phyloP scores from a whole-genome alignment of 2,113 vertebrate genomes.

The Oncorhynchus clarkii region DNA sequence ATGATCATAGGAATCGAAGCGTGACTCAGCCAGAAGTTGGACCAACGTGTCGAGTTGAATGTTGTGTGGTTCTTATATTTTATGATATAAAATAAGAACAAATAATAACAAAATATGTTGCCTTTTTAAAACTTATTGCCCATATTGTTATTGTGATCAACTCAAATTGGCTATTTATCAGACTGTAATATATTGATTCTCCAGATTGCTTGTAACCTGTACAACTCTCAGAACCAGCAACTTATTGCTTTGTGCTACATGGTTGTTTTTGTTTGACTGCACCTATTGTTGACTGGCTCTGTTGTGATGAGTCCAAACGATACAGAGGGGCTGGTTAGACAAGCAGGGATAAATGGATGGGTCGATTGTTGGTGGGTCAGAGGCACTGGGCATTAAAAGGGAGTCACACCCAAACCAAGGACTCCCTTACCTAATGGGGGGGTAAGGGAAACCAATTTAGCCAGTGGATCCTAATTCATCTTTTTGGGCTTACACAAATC shows the following conservation, averaged over 20 bases:
- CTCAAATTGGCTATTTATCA: neutral
- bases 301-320: conserved; percentile 31
- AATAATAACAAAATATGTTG: neutral
- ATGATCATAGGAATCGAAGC: conserved; percentile 45
- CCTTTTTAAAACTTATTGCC: neutral
- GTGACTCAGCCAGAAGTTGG: conserved; percentile 66
- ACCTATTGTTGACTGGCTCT: conserved; percentile 29
- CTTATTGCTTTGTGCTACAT: neutral
- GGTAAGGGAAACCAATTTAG: conserved; percentile 8
- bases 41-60: conserved; percentile 27
- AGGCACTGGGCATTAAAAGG: conserved; percentile 42
- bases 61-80: neutral
- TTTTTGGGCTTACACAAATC: conserved; percentile 11
- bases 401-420: conserved; percentile 66
- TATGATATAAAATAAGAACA: neutral
- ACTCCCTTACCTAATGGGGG: conserved; percentile 16
- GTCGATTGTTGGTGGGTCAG: neutral
- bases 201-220: neutral
- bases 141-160: neutral
- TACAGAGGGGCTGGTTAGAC: conserved; percentile 12
- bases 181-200: neutral
- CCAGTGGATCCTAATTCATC: conserved; percentile 21
- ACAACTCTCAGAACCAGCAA: neutral
- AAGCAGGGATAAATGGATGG: conserved; percentile 25
- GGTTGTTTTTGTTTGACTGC: conserved; percentile 24